A percentile compares a stretch with the other conserved stretches of the same genome.
phyloP scores from a whole-genome alignment of 2,888 invertebrate genomes.

The Chydorus sphaericus region DNA sequence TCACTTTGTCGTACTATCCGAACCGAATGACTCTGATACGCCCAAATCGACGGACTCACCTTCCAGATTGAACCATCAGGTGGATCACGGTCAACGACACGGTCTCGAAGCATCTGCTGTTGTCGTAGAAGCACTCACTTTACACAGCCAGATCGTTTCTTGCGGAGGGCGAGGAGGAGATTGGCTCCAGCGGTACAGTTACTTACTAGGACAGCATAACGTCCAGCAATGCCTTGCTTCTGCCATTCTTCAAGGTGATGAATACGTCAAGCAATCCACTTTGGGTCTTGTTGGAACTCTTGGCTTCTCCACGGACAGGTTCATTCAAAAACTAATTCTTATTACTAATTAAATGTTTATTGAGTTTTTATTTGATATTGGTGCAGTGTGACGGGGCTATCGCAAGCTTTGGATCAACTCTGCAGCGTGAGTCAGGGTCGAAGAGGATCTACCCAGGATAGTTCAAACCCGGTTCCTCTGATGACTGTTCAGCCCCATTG shows the following conservation, averaged over 20 bases:
- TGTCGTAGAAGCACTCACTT: not conserved
- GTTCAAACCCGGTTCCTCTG: not conserved
- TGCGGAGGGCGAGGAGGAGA: not conserved
- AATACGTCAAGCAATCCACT: not conserved
- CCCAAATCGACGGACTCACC: not conserved
- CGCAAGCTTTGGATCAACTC: not conserved
- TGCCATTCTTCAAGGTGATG: not conserved
- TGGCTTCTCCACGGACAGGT: constrained; percentile 2
- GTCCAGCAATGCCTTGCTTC: constrained; percentile 6
- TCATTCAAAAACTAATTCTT: not conserved
- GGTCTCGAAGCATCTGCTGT: not conserved
- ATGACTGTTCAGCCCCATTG: not conserved
- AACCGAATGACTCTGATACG: not conserved
- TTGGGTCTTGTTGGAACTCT: not conserved
- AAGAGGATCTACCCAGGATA: not conserved
- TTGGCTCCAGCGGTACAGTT: not conserved
- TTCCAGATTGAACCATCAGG: not conserved
- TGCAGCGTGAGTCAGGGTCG: not conserved
- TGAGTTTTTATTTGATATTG: not conserved
- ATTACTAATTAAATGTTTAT: not conserved
- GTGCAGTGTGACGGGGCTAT: not conserved
- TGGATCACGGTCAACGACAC: not conserved
- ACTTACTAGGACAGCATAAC: not conserved
- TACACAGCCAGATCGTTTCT: not conserved
- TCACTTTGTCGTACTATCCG: not conserved